Evolutionary conservation across 2,888 invertebrate species (phyloP), one percentile per base, ranked within the genome.

Genomic region (Laothoe populi): DNA sequence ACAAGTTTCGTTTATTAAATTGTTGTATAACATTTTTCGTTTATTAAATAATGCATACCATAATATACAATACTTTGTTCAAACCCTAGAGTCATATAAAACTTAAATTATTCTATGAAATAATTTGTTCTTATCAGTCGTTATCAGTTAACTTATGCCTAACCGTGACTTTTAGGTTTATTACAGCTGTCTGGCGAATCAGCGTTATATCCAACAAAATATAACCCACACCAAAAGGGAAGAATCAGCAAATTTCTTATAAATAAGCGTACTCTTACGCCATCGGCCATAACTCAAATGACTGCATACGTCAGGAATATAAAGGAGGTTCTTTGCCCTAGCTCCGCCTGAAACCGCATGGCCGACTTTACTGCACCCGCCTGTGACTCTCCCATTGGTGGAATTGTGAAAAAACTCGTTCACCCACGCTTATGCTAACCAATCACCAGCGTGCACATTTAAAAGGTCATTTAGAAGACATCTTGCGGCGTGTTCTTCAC

Each of bases 241-340:
- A 81, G 75, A 82, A 77, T 88, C 86, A 84, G 88, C 88, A 81
- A 75, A 81, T 84, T 84, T 83, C 82, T 78, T 83, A 83, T 82
- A 86, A 86, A 82, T 79, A 85, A 82, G 84, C 88, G 86, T 89
- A 86, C 79, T 81, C 77, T 83, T 83, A 78, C 85, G 83, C 86
- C 90, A 89, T 90, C 82, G 77, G 74, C 84, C 82, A 92, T 92
- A 90, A 90, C 88, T 87, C 85, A 91, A 92, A 91, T 92, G 91
- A 83, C 79, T 86, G 90, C 87, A 84, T 87, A 90, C 88, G 88
- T 88, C 83, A 86, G 84, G 91, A 90, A 92, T 91, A 89, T 87
- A 86, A 92, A 92, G 92, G 92, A 91, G 92, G 90, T 83, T 81
- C 87, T 87, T 79, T 74, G 68, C 63, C 66, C 70, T 78, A 77